Percentiles rank a stretch among this genome's conserved stretches.
These are phyloP conservation scores for Nannospalax galili DNA, from an alignment of 2,113 vertebrate genomes.

Conservation along the genomic window DNA sequence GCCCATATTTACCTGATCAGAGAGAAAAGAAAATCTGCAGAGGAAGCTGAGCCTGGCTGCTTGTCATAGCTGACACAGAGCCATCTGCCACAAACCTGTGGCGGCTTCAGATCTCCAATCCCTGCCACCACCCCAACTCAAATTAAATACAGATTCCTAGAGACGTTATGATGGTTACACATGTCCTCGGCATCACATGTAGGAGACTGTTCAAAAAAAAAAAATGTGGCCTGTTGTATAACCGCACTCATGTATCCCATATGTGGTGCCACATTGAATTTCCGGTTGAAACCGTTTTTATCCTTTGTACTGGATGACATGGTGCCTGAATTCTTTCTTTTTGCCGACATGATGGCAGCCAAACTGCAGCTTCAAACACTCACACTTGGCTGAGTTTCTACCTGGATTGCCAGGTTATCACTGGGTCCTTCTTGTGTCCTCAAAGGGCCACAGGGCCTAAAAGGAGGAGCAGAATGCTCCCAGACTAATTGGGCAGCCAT, in stretches of 20 bases:
- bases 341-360: conserved; percentile 93
- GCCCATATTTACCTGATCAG: conserved; percentile 99
- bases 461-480: conserved; percentile 85
- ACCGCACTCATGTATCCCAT: conserved; percentile 96
- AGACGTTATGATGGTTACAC: conserved; percentile 94
- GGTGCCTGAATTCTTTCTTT: conserved; percentile 91
- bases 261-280: conserved; percentile 98
- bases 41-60: conserved; percentile 95
- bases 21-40: conserved; percentile 93
- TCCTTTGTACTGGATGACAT: conserved; percentile 92
- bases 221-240: conserved; percentile 94
- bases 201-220: conserved; percentile 89
- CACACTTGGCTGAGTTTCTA: conserved; percentile 91
- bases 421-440: conserved; percentile 89
- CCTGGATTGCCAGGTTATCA: conserved; percentile 96
- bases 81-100: conserved; percentile 99
- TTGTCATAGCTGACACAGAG: conserved; percentile 97
- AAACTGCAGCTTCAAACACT: conserved; percentile 92
- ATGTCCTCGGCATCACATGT: conserved; percentile 96
- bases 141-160: conserved; percentile 95
- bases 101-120: conserved; percentile 91
- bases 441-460: conserved; percentile 90
- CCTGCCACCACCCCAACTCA: conserved; percentile 91
- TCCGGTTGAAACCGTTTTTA: conserved; percentile 94
- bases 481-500: conserved; percentile 89